Evolutionary conservation across 2,797 vertebrate species (phyloP), one percentile per base, ranked within the genome.

Genomic region (Tauraco hartlaubi): DNA sequence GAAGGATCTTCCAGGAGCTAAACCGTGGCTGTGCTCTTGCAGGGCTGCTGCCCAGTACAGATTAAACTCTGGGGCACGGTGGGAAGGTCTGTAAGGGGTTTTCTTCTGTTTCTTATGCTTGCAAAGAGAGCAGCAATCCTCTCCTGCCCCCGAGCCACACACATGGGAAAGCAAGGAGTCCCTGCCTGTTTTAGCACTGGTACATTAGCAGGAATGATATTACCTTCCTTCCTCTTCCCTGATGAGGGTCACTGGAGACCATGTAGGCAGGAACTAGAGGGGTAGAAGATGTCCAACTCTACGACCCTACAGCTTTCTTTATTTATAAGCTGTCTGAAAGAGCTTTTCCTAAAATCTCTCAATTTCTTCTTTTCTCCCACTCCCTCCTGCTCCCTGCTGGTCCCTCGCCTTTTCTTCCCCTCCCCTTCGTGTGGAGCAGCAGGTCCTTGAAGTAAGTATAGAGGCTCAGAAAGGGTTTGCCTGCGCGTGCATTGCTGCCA

Each of bases 361-460:
- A 77, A 96, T 97, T 77, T 97, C 96, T 96, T 98, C 92, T 96
- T 96, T 92, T 74, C 85, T 92, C 78, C 90, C 18, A 0, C 88
- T 92, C 93, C 86, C 82, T 68, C 80, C 91, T 87, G 78, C 88
- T 95, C 74, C 92, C 89, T 96, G 68, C 85, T 97, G 97, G 93
- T 78, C 97, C 93, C 91, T 85, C 20, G 46, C 90, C 92, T 97
- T 97, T 92, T 96, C 88, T 97, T 95, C 92, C 97, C 95, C 91
- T 97, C 89, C 97, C 77, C 95, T 97, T 92, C 96, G 95, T 97
- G 95, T 93, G 98, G 99, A 99, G 99, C 99, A 99, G 99, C 99
- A 99, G 99, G 99, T 99, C 97, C 98, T 99, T 96, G 99, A 99
- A 99, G 99, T 99, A 99, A 99, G 99, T 99, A 98, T 75, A 81